Conservation (phyloP, 92 coral and sea anemone species). For the Umimayanthus chanpuru region DNA sequence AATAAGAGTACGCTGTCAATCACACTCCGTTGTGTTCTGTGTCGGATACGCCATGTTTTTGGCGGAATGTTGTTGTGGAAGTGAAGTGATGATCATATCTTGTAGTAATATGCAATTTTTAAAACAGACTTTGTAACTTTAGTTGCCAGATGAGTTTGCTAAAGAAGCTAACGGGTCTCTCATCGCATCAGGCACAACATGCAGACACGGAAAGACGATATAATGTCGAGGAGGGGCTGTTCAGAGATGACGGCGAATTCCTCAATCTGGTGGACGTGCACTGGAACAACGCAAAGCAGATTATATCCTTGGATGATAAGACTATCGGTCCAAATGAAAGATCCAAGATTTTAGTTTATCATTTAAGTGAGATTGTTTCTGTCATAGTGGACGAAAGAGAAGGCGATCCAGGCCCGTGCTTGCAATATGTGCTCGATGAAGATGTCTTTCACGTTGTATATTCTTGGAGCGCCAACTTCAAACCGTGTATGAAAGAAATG, state of each 20-base stretch:
- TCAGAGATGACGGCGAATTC: conserved; percentile 61
- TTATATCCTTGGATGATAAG: conserved; percentile 81
- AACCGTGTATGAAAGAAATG: conserved; percentile 80
- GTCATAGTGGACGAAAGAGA: conserved; percentile 90
- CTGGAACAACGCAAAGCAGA: conserved; percentile 83
- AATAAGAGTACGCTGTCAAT: not conserved
- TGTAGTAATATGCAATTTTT: conserved; percentile 13
- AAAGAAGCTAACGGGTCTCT: conserved; percentile 74
- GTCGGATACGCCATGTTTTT: conserved; percentile 13
- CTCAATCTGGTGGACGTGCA: conserved; percentile 78
- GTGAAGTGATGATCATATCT: not conserved
- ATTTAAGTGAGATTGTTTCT: conserved; percentile 81
- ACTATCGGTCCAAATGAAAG: conserved; percentile 80
- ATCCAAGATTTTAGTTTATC: conserved; percentile 85
- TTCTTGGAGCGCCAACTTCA: conserved; percentile 80
- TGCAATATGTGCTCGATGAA: conserved; percentile 86
- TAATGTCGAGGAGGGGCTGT: conserved; percentile 34
- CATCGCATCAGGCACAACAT: conserved; percentile 67
- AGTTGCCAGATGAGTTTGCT: conserved; percentile 70
- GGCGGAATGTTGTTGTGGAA: conserved; percentile 20
- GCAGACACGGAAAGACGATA: conserved; percentile 63
- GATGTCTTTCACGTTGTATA: conserved; percentile 79
- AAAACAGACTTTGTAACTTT: not conserved
- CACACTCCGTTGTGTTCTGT: not conserved
- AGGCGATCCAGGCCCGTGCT: conserved; percentile 90